A percentile compares a stretch with the other conserved stretches of the same genome.
Conservation (phyloP, 2,797 vertebrate species). For the Bradypus variegatus region DNA sequence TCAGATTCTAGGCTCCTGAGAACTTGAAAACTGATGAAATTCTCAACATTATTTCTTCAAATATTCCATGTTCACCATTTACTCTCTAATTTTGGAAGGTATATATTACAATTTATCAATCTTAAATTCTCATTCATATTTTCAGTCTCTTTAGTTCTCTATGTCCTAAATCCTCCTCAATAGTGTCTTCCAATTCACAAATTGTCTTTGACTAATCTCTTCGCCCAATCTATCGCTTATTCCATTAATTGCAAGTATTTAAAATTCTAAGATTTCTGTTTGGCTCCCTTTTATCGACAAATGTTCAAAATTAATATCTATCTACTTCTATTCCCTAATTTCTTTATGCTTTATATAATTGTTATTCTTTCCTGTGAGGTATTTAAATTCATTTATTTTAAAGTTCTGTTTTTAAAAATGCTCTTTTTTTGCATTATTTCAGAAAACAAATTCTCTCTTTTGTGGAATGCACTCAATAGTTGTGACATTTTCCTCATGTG, state of each 20-base stretch:
- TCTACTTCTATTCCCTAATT: background rate
- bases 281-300: background rate
- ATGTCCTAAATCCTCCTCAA: background rate
- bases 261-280: background rate
- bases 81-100: background rate
- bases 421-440: background rate
- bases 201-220: background rate
- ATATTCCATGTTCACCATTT: background rate
- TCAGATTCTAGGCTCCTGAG: background rate
- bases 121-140: background rate
- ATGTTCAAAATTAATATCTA: constrained; percentile 1
- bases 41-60: background rate
- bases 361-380: background rate
- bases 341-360: background rate
- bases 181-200: background rate
- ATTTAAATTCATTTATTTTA: constrained; percentile 1
- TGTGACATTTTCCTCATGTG: background rate
- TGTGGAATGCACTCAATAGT: background rate
- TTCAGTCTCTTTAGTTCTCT: background rate
- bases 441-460: background rate
- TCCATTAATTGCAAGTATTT: background rate
- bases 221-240: background rate
- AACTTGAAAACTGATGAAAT: background rate
- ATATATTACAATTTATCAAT: background rate
- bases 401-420: constrained; percentile 8